phyloP scores from a whole-genome alignment of 1,140 invertebrate species.

The Ceratina australensis region DNA sequence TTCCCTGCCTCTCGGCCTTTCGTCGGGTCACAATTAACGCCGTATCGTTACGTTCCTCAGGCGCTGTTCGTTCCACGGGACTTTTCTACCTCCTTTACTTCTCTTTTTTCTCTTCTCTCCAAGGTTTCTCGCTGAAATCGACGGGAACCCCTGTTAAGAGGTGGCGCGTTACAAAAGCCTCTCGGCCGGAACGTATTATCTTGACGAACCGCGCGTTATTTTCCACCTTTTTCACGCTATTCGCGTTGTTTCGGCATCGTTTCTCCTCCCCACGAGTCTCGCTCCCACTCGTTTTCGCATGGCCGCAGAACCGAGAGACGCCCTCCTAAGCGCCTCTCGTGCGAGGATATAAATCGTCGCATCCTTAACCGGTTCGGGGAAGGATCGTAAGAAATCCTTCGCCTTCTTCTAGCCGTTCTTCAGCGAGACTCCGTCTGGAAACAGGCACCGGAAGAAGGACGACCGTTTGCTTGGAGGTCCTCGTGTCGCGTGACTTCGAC shows the following conservation, averaged over 20 bases:
- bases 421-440: slow-evolving; percentile 18
- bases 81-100: slow-evolving; percentile 14
- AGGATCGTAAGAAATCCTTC: slow-evolving; percentile 64
- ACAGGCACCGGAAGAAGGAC: slow-evolving; percentile 45
- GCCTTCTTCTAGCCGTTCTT: slow-evolving; percentile 52
- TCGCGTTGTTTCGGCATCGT: neutral
- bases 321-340: slow-evolving; percentile 58
- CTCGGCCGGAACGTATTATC: slow-evolving; percentile 24
- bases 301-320: neutral
- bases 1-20: slow-evolving; percentile 24
- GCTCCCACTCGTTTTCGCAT: slow-evolving; percentile 27
- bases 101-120: too few relatives aligned
- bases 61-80: slow-evolving; percentile 3
- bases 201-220: slow-evolving; percentile 10
- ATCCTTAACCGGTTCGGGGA: slow-evolving; percentile 70
- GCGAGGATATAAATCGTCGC: slow-evolving; percentile 72
- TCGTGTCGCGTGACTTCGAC: slow-evolving; percentile 25
- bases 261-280: neutral
- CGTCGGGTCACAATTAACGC: slow-evolving; percentile 50
- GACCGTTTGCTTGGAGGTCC: slow-evolving; percentile 37
- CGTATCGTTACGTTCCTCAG: slow-evolving; percentile 37
- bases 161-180: slow-evolving; percentile 38
- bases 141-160: slow-evolving; percentile 27
- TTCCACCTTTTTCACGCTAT: neutral
- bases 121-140: neutral